Evolutionary conservation across 2,888 invertebrate species (phyloP), one percentile per base, ranked within the genome.

Genomic region (Caenorhabditis wallacei): DNA sequence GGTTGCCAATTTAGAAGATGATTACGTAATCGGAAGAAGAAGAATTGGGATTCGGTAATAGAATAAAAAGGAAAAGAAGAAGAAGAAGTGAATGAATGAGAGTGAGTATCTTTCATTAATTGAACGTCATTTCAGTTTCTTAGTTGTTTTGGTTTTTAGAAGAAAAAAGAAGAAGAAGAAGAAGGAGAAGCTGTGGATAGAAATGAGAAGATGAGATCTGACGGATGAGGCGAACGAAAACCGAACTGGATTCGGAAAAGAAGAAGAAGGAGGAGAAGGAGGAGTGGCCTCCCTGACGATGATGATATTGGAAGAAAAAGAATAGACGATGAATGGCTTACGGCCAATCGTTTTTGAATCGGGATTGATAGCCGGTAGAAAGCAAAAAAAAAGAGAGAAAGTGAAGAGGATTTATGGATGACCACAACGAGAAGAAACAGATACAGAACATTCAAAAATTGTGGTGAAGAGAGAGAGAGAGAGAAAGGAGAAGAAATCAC

Each of bases 341-440:
- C 78, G 78, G 51, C 78, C 78, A 78, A 78, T 78, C 78, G 78
- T 78, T 78, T 78, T 78, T 78, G 68, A 78, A 69, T 78, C 78
- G 78, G 69, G 78, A 69, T 78, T 78, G 78, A 78, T 78, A 78
- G 78, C 78, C 78, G 78, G 69, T 76, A 61, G 72, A 56, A n/a
- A 63, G 53, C 16, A 53, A 18, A 3, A 54, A 48, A 46, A 54
- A 35, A 53, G 54, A 43, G 53, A 24, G 78, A 78, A 78, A 78
- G 78, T 78, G 78, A 78, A 54, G 56, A 68, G 46, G 69, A 61
- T 69, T 78, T 61, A 61, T 59, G 76, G 68, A 69, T 56, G 43
- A 40, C 61, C 61, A 61, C 61, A 61, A 40, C 37, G 66, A 35
- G 18, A 56, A 63, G 64, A 74, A 53, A 43, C 53, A 59, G 51